Percentiles rank a stretch among this genome's conserved stretches.
These are phyloP conservation scores for Numenius phaeopus DNA, from an alignment of 2,797 vertebrate genomes.

Conservation along the genomic window DNA sequence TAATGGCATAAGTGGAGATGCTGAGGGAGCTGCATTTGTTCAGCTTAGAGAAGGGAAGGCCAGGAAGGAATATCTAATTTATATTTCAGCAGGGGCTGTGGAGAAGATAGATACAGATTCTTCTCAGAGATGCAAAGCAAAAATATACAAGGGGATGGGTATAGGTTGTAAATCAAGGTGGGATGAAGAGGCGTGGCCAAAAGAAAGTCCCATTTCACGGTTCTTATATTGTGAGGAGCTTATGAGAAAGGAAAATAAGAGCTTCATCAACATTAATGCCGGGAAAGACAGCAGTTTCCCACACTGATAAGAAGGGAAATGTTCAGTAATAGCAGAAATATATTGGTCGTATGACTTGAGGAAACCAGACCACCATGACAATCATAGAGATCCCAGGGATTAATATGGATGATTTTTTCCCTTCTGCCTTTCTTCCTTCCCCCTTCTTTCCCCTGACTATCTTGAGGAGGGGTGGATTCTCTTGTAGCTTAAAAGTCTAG, in stretches of 20 bases:
- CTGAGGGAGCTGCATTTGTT: neutral
- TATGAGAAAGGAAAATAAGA: neutral
- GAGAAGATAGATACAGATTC: neutral
- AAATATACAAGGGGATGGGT: neutral
- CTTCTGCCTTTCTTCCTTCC: neutral
- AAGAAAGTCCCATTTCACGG: neutral
- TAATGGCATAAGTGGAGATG: neutral
- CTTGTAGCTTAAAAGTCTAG: neutral
- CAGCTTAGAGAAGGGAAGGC: neutral
- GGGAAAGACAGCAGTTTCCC: neutral
- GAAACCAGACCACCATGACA: neutral
- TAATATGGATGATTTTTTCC: neutral
- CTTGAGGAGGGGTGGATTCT: neutral
- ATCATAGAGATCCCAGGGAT: neutral
- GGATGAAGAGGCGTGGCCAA: neutral
- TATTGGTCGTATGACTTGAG: neutral
- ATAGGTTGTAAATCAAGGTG: neutral
- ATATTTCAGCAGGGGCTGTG: neutral
- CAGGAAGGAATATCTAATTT: neutral
- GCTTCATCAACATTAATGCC: neutral
- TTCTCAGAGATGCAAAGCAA: neutral
- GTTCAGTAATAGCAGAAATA: neutral
- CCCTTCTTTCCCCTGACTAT: fast-evolving
- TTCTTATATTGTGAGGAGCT: neutral
- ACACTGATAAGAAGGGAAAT: neutral